Base-by-base conservation (phyloP, 1,140 invertebrate genomes). In the Solenopsis fugax region DNA sequence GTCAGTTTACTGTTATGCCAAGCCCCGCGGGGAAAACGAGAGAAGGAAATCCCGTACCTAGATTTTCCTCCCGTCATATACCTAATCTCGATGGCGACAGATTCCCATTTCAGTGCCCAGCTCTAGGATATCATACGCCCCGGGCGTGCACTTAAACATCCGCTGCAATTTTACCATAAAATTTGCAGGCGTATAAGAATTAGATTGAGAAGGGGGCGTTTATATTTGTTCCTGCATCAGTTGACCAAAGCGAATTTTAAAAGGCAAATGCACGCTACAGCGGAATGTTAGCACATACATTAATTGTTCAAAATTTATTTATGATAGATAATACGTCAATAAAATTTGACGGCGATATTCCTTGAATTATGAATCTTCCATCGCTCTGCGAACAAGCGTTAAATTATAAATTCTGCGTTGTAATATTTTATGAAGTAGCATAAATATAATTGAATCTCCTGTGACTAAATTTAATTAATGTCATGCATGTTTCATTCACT, bases 31-130 rank as follows among this genome's bases (percentile, higher is more conserved):
- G 87, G 73, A 71, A 65, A 67, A 76, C 86, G 88, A 54, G 84
- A 84, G 73, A 77, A 88, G 90, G 84, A 90, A 90, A 91, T n/a
- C 84, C 65, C n/a, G 82, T 75, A 77, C 82, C 87, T 87, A 87
- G 87, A 88, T 91, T 90, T 91, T 90, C 89, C 77, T 82, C 21
- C 71, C 76, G 72, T 87, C 89, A 80, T 91, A 87, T 90, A 90
- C 82, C 87, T 91, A 91, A 91, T 91, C 90, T 91, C 89, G 78
- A 91, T 90, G 72, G 84, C 58, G 88, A 84, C 75, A 56, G 86
- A 76, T 81, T 81, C 73, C 67, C 85, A 78, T 90, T 90, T 90
- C 89, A 85, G 69, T 87, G 88, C 64, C 65, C 88, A n/a, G 62
- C 75, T 58, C 86, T 29, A 58, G 65, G 58, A 88, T 90, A 90